Evolutionary conservation across 2,113 vertebrate species (phyloP).

Genomic region (Taurulus bubalis): DNA sequence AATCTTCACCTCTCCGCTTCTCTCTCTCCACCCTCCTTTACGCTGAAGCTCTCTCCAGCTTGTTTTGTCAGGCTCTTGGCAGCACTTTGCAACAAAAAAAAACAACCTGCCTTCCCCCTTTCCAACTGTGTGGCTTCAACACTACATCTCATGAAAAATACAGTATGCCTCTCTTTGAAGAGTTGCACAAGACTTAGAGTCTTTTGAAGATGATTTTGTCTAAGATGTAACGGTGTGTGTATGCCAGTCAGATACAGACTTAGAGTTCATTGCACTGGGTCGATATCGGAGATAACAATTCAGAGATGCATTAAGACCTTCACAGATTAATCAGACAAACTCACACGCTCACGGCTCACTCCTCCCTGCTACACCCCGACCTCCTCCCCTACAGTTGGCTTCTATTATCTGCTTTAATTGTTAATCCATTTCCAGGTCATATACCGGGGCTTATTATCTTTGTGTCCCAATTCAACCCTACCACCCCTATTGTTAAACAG

Average conservation of each 20-base stretch:
- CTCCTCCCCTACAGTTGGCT: neutral
- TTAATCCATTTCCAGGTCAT: neutral
- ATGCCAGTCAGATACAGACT: neutral
- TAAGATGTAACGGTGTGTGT: neutral
- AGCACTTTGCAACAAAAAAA: conserved; percentile 23
- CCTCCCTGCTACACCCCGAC: neutral
- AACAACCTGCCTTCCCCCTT: conserved; percentile 16
- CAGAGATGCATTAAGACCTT: neutral
- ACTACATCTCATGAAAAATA: conserved; percentile 44
- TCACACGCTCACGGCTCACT: neutral
- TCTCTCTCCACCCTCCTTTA: conserved; percentile 24
- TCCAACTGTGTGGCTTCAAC: conserved; percentile 23
- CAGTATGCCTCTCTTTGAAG: conserved; percentile 38
- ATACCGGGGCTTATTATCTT: neutral
- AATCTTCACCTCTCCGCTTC: conserved; percentile 8
- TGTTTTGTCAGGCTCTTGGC: conserved; percentile 35
- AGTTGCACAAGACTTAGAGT: conserved; percentile 7
- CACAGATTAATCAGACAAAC: neutral
- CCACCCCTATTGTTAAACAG: neutral
- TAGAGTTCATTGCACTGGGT: neutral
- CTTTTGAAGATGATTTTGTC: conserved; percentile 40
- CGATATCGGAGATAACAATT: neutral
- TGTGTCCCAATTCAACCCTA: neutral
- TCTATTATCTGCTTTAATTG: neutral
- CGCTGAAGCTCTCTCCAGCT: conserved; percentile 26